Evolutionary conservation across 2,888 invertebrate genomes (phyloP).

Genomic region (Agriotes lineatus): DNA sequence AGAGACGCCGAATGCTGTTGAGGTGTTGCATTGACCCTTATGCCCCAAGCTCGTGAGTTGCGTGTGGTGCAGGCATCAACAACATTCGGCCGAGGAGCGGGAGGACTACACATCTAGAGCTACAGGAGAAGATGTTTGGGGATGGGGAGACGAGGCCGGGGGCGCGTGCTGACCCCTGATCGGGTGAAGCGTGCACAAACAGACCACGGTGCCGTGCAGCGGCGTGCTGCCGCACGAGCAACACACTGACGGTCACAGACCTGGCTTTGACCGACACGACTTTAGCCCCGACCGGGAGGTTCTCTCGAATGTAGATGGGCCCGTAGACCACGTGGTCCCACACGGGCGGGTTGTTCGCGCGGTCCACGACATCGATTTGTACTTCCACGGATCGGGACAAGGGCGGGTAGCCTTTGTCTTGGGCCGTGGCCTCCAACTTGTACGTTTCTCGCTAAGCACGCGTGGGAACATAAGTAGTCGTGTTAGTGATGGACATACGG

Average conservation of each 20-base stretch:
- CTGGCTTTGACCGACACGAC: conserved; percentile 99
- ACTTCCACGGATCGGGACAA: conserved; percentile 97
- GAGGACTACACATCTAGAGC: conserved; percentile 54
- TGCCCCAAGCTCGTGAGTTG: conserved; percentile 63
- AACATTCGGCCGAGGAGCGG: conserved; percentile 59
- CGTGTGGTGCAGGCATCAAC: conserved; percentile 67
- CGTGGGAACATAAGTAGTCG: conserved; percentile 52
- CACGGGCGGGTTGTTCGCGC: conserved; percentile 97
- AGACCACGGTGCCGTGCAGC: conserved; percentile 66
- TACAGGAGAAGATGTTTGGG: conserved; percentile 51
- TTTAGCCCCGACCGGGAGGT: conserved; percentile 97
- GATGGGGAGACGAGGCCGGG: conserved; percentile 62
- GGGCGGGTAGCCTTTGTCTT: conserved; percentile 97
- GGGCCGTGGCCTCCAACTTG: conserved; percentile 98
- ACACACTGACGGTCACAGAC: conserved; percentile 76
- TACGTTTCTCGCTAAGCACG: conserved; percentile 89
- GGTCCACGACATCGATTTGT: conserved; percentile 98
- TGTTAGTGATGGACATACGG: conserved; percentile 53
- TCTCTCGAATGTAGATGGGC: conserved; percentile 97
- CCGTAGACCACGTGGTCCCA: conserved; percentile 98
- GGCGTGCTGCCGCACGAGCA: conserved; percentile 64
- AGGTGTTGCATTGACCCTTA: conserved; percentile 62
- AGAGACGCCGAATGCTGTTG: conserved; percentile 63
- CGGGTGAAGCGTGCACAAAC: conserved; percentile 66
- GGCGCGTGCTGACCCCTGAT: conserved; percentile 74